Evolutionary conservation across 2,888 invertebrate genomes (phyloP), one percentile per base, ranked within the genome.

Genomic region (Nomada fabriciana): DNA sequence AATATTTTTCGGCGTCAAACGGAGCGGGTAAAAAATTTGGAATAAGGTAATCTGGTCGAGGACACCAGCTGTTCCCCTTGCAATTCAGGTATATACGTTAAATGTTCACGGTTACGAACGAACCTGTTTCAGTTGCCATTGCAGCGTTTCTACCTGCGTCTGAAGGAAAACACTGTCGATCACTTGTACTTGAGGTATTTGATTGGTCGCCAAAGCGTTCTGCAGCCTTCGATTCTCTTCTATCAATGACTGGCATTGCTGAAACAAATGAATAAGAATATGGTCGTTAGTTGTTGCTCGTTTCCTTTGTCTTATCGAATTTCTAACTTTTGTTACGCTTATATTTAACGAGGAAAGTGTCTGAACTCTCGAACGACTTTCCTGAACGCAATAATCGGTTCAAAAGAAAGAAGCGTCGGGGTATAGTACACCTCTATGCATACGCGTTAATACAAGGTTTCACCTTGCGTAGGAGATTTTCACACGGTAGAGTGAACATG

Each of bases 111-210:
- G 69, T 71, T 65, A 73, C 47, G 74, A 80, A 79, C 77, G 72
- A 82, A 97, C 97, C 96, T 97, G 96, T 93, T 96, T 95, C 63
- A 97, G 93, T 91, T 97, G 97, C 97, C 97, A 97, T 91, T 96
- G 95, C 82, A 97, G 94, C 18, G 96, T 96, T 89, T 96, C 96
- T 63, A 96, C 95, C 92, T 96, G 96, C 88, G 95, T 95, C 89
- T 96, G 96, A 63, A 96, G 94, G 43, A 95, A 95, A 84, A 96
- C 95, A 90, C 94, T 95, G 94, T 96, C 96, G 88, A 96, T 91
- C 80, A 89, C 95, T 55, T 94, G 94, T 74, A 94, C 91, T 74
- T 94, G 94, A 11, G 93, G 91, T 71, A 92, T 89, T 76, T 92
- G 90, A 86, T 92, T 91, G 68, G 86, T 87, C 61, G 88, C 71